phyloP scores from a whole-genome alignment of 2,113 vertebrate species.

The Ailurus styani region DNA sequence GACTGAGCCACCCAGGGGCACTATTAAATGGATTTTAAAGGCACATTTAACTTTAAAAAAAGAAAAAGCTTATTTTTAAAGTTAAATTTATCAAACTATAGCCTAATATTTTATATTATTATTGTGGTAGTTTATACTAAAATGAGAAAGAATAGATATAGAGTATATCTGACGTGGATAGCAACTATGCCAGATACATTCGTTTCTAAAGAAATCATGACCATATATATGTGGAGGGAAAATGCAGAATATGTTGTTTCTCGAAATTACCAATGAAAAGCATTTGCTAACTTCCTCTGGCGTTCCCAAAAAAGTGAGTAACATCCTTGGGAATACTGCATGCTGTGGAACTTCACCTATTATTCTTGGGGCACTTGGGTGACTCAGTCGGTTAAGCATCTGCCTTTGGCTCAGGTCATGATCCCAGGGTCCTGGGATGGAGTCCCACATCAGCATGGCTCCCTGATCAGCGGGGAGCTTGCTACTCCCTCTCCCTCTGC shows the following conservation, averaged over 20 bases:
- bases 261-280: neutral
- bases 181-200: slow-evolving; percentile 27
- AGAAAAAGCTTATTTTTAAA: neutral
- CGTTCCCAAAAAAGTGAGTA: neutral
- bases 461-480: neutral
- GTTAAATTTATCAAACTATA: slow-evolving; percentile 12
- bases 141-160: neutral
- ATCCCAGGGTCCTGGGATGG: neutral
- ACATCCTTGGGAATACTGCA: neutral
- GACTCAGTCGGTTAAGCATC: neutral
- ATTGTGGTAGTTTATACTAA: neutral
- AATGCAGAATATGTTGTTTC: neutral
- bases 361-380: neutral
- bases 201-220: slow-evolving; percentile 28
- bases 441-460: neutral
- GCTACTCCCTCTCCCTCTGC: neutral
- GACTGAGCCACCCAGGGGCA: too few species aligned
- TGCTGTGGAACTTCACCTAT: neutral
- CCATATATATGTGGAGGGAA: neutral
- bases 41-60: neutral
- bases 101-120: neutral
- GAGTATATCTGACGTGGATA: neutral
- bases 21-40: neutral
- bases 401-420: neutral
- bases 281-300: neutral